These are phyloP conservation scores for Crocallis elinguaria DNA, from an alignment of 2,888 invertebrate genomes.

Conservation along the genomic window DNA sequence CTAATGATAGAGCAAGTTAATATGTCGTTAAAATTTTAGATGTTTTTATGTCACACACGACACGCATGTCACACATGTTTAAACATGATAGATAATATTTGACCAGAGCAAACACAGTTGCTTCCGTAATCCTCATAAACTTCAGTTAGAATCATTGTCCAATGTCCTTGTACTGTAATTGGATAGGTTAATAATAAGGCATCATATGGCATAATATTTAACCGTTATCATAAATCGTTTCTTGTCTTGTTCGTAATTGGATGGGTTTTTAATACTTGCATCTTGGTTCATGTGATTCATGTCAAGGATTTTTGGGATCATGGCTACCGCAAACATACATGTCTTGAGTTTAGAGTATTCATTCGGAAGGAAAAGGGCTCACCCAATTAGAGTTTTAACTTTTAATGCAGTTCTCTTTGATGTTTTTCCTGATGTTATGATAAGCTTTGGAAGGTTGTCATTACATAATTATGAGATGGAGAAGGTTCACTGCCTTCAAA, in stretches of 20 bases:
- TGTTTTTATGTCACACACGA: too few relatives aligned
- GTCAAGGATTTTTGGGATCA: constrained; percentile 1
- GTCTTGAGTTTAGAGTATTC: not conserved
- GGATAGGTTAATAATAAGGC: not conserved
- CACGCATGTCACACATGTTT: too few relatives aligned
- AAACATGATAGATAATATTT: too few relatives aligned
- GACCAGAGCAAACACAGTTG: too few relatives aligned
- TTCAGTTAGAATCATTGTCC: not conserved
- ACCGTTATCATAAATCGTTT: not conserved
- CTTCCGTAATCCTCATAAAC: not conserved
- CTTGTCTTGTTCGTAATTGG: not conserved
- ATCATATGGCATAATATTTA: not conserved
- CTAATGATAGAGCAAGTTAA: not conserved
- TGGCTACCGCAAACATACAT: too few relatives aligned
- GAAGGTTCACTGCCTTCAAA: not conserved
- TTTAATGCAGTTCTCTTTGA: constrained; percentile 4
- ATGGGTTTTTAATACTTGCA: not conserved
- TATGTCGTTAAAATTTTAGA: too few relatives aligned
- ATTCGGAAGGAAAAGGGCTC: not conserved
- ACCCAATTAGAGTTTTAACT: not conserved
- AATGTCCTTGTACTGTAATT: constrained; percentile 2
- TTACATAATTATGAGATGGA: not conserved
- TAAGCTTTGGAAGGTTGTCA: not conserved
- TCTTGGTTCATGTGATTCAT: not conserved
- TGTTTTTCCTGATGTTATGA: constrained; percentile 11